phyloP scores from a whole-genome alignment of 2,113 vertebrate genomes.

The Aramus guarauna region DNA sequence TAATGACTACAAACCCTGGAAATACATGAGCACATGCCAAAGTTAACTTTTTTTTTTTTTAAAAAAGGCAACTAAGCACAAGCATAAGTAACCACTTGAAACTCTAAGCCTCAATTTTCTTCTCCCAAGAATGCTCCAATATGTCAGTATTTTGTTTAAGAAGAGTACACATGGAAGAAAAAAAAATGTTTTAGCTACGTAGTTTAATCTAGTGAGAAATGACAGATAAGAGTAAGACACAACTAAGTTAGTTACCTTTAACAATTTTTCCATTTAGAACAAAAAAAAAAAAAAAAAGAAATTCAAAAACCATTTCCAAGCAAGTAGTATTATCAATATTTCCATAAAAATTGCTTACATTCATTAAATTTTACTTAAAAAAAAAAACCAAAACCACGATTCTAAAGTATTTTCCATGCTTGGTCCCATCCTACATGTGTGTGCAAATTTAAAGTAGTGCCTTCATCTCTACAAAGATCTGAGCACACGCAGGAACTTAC shows the following conservation, averaged over 20 bases:
- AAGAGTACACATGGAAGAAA: background rate
- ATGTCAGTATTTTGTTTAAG: background rate
- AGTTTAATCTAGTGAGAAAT: background rate
- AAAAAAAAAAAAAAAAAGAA: background rate
- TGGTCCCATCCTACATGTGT: background rate
- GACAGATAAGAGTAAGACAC: background rate
- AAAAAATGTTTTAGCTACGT: background rate
- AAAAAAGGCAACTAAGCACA: background rate
- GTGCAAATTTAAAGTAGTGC: background rate
- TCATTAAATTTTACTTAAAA: background rate
- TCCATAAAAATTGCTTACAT: background rate
- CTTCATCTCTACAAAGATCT: background rate
- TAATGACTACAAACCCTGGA: background rate
- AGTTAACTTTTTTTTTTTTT: background rate
- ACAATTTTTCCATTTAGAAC: background rate
- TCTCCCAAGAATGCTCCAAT: background rate
- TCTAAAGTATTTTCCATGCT: background rate
- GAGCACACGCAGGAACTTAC: background rate
- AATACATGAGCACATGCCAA: background rate
- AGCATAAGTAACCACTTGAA: background rate
- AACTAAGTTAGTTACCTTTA: background rate
- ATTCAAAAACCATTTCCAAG: background rate
- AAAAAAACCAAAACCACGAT: too few species aligned
- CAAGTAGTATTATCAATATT: background rate
- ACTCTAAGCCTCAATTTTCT: background rate